Percentiles rank a stretch among this genome's conserved stretches.
Conservation (phyloP, 2,113 vertebrate genomes). For the Morone chrysops region DNA sequence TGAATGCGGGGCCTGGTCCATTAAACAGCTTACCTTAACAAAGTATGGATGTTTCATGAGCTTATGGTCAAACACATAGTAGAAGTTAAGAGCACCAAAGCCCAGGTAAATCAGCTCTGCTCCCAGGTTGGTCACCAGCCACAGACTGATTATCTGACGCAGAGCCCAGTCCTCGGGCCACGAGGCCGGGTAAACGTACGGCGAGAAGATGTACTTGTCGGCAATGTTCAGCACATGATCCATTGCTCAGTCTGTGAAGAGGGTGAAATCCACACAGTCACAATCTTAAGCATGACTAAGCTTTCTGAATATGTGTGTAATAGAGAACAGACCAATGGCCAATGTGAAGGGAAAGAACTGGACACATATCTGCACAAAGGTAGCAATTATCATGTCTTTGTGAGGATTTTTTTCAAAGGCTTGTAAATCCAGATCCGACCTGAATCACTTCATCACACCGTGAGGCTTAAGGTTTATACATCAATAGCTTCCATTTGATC, state of each 20-base stretch:
- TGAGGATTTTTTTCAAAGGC: too few species aligned
- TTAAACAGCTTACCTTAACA: constrained; percentile 85
- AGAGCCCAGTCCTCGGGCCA: constrained; percentile 87
- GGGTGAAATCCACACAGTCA: not conserved
- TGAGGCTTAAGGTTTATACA: too few species aligned
- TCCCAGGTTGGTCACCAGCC: constrained; percentile 90
- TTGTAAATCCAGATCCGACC: too few species aligned
- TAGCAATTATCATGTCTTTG: not conserved
- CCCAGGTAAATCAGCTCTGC: constrained; percentile 88
- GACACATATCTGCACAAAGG: not conserved
- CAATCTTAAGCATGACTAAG: too few species aligned
- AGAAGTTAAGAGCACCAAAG: constrained; percentile 90
- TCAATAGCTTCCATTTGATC: too few species aligned
- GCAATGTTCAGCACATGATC: constrained; percentile 89
- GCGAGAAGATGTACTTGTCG: constrained; percentile 88
- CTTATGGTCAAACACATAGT: constrained; percentile 89
- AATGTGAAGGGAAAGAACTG: not conserved
- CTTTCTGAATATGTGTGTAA: not conserved
- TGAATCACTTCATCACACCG: too few species aligned
- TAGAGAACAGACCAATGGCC: not conserved
- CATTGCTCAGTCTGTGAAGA: constrained; percentile 83
- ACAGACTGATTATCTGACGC: constrained; percentile 90
- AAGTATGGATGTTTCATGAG: constrained; percentile 94
- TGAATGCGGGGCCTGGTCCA: not conserved
- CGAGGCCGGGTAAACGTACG: constrained; percentile 87